These are phyloP conservation scores for Lasius platythorax DNA, from an alignment of 2,888 invertebrate genomes.

Conservation along the genomic window DNA sequence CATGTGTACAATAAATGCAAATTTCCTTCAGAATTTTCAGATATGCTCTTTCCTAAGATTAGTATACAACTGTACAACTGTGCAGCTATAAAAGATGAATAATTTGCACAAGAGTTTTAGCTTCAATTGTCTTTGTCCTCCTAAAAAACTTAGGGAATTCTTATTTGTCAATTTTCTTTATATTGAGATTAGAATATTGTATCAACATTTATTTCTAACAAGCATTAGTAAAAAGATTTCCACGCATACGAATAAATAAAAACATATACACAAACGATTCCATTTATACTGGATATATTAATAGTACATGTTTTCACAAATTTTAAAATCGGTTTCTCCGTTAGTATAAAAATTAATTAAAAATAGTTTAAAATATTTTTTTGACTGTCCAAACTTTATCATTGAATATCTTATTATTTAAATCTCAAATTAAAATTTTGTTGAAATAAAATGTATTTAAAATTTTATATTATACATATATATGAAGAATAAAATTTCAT, in stretches of 20 bases:
- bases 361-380: not conserved
- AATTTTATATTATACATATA: not conserved
- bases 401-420: not conserved
- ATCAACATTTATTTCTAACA: not conserved
- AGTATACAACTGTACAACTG: not conserved
- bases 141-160: not conserved
- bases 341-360: not conserved
- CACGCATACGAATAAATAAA: not conserved
- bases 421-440: not conserved
- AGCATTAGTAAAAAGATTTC: too few species aligned
- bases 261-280: not conserved
- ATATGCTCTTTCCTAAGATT: conserved; percentile 22
- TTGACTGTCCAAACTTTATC: not conserved
- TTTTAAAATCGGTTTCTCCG: not conserved
- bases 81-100: not conserved
- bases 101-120: not conserved
- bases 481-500: not conserved
- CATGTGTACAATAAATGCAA: not conserved
- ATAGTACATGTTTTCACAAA: not conserved
- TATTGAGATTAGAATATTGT: not conserved
- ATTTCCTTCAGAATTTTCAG: not conserved
- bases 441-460: not conserved
- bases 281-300: not conserved
- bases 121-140: conserved; percentile 17
- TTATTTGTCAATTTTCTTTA: not conserved